Evolutionary conservation across 2,888 invertebrate species (phyloP), one percentile per base, ranked within the genome.

Genomic region (Athalia circularis): DNA sequence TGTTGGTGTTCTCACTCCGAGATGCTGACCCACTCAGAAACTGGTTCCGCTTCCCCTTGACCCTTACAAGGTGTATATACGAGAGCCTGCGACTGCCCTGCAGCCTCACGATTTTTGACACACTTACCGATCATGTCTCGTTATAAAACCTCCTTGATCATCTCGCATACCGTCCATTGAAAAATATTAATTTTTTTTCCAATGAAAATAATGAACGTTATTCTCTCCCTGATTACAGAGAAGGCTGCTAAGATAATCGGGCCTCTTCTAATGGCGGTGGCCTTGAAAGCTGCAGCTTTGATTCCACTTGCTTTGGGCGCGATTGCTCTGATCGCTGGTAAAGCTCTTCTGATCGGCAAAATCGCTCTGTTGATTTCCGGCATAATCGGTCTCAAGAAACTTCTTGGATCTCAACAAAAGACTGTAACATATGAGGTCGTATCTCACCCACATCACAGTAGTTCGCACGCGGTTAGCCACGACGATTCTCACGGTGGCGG

Each of bases 351-450:
- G 82, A 94, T 96, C 86, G 96, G 96, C 88, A 96, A 96, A 91
- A 93, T 96, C 86, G 96, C 96, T 48, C 92, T 96, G 82, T 95
- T 96, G 65, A 92, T 96, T 68, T 96, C 96, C 0, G 95, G 95
- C 75, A 95, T 96, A 79, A 96, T 96, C 86, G 96, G 96, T 3
- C 91, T 96, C 89, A 96, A 96, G 92, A 96, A 96, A 89, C 91
- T 96, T 74, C 90, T 96, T 82, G 94, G 95, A 75, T 90, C 90
- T 2, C 94, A 95, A 87, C 95, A 95, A 91, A 96, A 96, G 88
- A 96, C 96, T 87, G 96, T 96, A 82, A 96, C 96, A 4, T 96
- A 96, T 88, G 96, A 96, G 88, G 96, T 96, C 54, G 96, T 96
- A 0, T 94, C 96, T 0, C 96, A 96, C 89, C 96, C 96, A 77